Base-by-base conservation (phyloP, 2,113 vertebrate species). In the Shinisaurus crocodilurus region DNA sequence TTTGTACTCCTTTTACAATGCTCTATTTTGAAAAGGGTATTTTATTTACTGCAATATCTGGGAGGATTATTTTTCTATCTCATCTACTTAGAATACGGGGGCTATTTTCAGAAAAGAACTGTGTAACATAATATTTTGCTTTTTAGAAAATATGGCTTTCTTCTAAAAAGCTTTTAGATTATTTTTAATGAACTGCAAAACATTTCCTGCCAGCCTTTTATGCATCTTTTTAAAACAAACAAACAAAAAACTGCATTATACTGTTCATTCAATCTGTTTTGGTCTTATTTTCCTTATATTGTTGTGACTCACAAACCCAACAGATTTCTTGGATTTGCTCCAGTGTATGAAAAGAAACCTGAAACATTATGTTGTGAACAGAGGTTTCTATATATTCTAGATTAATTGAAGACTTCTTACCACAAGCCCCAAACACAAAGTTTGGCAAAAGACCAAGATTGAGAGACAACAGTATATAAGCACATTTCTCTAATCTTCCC, bases 71-170 rank as follows among this genome's bases (percentile, higher is more conserved):
- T 91, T 87, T 87, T 67, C 40, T 0, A 0, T 79, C 40, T 63
- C 25, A 12, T 82, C 50, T 45, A 74, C 37, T 87, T 90, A 37
- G 50, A 63, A 50, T 29, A 65, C 40, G 65, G 3, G 65, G 45
- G 20, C 40, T 84, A 48, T 76, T 89, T 82, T 89, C 54, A 77
- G 70, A 57, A 63, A 43, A 40, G 23, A 85, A 89, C 10, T 2
- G 3, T 75, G 88, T 67, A 85, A 85, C 72, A 89, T 50, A 70
- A 81, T 89, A 50, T 89, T 76, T 45, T 89, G 69, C 48, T 82
- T 34, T 85, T 89, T 69, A 77, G 82, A 67, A 89, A 65, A 23
- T 2, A 84, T 77, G 34, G 40, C 23, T 67, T 69, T 77, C 13
- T 83, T 63, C 37, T 10, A n/a, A 85, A 57, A 89, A 88, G 18